Base-by-base conservation (phyloP, 2,797 vertebrate species). In the Falco columbarius region DNA sequence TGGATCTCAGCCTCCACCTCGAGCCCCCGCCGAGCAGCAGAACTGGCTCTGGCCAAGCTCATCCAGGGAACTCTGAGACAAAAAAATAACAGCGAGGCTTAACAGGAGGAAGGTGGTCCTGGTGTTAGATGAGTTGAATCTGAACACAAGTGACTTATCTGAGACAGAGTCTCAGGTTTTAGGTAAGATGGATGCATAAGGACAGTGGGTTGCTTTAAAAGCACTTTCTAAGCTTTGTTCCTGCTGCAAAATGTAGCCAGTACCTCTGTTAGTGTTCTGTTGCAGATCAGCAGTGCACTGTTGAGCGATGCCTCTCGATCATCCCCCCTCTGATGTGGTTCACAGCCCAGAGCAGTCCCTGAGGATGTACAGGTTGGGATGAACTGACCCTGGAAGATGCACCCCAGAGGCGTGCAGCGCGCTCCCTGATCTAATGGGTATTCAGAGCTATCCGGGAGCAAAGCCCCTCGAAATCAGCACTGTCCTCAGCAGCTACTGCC, bases 11-110 rank as follows among this genome's bases (percentile, higher is more conserved):
- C 38, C 40, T 85, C 34, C 55, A 81, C 56, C 65, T 68, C 0
- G 1, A 89, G 93, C 62, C n/a, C 79, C 80, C 0, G 4, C 58
- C 0, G 22, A 83, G 85, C 1, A 0, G 61, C 74, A 77, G 71
- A 85, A 80, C 29, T 1, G 56, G 36, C 44, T 90, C 44, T 29
- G 67, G 75, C 77, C 79, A 40, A 71, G 49, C 34, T 91, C 72
- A 89, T 42, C 34, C 49, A 14, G 79, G 26, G 52, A 81, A 63
- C 58, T 80, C 30, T 22, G 32, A 90, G 51, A 40, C n/a, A 86
- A 52, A 75, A 67, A 51, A 84, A 55, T 14, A 66, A 29, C 58
- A 42, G 52, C 44, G 26, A 81, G 29, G 40, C 23, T 92, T 93
- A 70, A 55, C 26, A n/a, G 61, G 24, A 75, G 40, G 36, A 19